phyloP scores from a whole-genome alignment of 2,888 invertebrate genomes.

The Apodemia duryi region DNA sequence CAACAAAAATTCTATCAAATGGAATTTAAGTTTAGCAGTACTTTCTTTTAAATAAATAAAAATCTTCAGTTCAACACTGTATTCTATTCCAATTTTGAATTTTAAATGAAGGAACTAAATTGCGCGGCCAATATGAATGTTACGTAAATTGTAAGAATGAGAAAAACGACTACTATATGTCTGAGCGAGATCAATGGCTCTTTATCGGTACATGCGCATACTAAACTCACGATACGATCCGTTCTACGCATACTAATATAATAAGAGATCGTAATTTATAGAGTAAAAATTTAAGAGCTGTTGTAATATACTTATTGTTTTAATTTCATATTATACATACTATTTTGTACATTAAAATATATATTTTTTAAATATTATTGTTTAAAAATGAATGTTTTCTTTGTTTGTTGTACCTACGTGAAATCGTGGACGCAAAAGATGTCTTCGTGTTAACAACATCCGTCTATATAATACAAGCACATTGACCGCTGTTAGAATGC shows the following conservation, averaged over 20 bases:
- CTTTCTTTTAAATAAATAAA: neutral
- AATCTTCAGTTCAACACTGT: neutral
- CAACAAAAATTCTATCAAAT: neutral
- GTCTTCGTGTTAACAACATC: constrained; percentile 5
- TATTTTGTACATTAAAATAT: neutral
- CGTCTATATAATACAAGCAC: neutral
- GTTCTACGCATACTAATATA: constrained; percentile 2
- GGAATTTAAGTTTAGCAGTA: neutral
- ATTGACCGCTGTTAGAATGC: constrained; percentile 9
- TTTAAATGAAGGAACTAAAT: constrained; percentile 14
- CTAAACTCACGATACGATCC: neutral
- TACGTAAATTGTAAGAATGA: constrained; percentile 1
- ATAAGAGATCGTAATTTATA: neutral
- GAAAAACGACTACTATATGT: neutral
- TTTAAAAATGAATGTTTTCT: neutral
- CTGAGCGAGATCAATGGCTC: constrained; percentile 11
- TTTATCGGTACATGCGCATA: constrained; percentile 6
- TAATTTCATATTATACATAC: neutral
- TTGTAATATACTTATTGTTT: neutral
- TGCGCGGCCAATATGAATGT: constrained; percentile 3
- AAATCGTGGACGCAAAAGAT: constrained; percentile 3
- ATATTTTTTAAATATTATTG: neutral
- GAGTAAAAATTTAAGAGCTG: neutral
- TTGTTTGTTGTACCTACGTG: neutral
- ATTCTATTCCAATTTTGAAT: constrained; percentile 9